Conservation (phyloP, 2,797 vertebrate species). For the Petrocephalus sullivani region DNA sequence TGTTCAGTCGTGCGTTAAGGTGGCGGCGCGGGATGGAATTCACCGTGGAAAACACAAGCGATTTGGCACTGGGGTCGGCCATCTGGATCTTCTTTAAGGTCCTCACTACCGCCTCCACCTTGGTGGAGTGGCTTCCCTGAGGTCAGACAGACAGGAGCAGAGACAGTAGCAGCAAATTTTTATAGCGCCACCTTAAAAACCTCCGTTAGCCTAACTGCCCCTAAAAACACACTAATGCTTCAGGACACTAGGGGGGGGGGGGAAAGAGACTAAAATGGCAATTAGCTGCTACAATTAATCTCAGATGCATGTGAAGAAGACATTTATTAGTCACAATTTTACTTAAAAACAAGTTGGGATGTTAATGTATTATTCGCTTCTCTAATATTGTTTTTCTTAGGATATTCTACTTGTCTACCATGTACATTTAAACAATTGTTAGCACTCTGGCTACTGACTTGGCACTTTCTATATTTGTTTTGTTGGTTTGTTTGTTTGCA, state of each 20-base stretch:
- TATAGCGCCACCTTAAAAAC: neutral
- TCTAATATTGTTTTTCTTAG: no score
- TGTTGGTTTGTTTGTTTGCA: neutral
- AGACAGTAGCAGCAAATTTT: neutral
- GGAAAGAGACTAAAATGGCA: neutral
- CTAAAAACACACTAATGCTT: neutral
- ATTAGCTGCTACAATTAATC: neutral
- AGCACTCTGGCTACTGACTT: neutral
- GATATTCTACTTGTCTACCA: no score
- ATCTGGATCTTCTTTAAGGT: constrained; percentile 89
- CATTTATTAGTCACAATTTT: neutral
- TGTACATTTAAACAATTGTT: no score
- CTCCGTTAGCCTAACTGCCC: neutral
- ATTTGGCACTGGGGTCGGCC: constrained; percentile 83
- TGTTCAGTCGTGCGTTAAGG: neutral
- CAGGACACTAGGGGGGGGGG: neutral
- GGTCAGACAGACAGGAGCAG: constrained; percentile 18
- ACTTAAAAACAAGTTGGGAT: neutral
- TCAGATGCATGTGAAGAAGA: neutral
- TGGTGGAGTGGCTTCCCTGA: constrained; percentile 97
- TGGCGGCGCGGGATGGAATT: neutral
- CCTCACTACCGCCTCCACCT: constrained; percentile 94
- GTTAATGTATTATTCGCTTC: no score
- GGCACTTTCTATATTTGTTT: neutral
- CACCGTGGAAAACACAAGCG: constrained; percentile 95